Percentiles rank a stretch among this genome's conserved stretches.
Conservation (phyloP, 2,113 vertebrate species). For the Rhineura floridana region DNA sequence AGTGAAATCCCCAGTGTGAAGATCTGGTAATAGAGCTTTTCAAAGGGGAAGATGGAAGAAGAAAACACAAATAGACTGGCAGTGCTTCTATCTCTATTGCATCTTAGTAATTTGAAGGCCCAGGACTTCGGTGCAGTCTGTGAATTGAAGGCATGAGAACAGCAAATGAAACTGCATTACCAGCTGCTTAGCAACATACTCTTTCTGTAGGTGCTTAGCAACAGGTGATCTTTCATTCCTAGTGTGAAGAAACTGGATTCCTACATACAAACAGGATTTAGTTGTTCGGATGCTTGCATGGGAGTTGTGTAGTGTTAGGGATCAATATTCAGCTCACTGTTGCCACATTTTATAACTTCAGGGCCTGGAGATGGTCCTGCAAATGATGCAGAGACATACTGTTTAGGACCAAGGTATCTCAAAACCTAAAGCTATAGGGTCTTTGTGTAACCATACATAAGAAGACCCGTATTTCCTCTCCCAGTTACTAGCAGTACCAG, state of each 20-base stretch:
- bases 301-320: not conserved
- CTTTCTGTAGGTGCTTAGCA: conserved; percentile 26
- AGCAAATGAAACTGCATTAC: conserved; percentile 21
- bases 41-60: not conserved
- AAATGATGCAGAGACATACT: not conserved
- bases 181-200: conserved; percentile 32
- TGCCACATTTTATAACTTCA: not conserved
- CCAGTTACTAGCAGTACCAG: not conserved
- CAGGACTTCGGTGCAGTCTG: not conserved
- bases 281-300: not conserved
- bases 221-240: conserved; percentile 33
- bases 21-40: not conserved
- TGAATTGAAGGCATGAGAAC: conserved; percentile 16
- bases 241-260: conserved; percentile 3
- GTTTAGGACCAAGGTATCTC: not conserved
- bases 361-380: not conserved
- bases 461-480: not conserved
- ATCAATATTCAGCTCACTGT: not conserved
- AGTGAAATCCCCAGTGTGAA: not conserved
- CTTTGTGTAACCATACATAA: not conserved
- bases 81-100: not conserved
- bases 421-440: not conserved
- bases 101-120: conserved; percentile 8
- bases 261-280: not conserved
- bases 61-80: not conserved